Base-by-base conservation (phyloP, 2,888 invertebrate species). In the Euphydryas editha region DNA sequence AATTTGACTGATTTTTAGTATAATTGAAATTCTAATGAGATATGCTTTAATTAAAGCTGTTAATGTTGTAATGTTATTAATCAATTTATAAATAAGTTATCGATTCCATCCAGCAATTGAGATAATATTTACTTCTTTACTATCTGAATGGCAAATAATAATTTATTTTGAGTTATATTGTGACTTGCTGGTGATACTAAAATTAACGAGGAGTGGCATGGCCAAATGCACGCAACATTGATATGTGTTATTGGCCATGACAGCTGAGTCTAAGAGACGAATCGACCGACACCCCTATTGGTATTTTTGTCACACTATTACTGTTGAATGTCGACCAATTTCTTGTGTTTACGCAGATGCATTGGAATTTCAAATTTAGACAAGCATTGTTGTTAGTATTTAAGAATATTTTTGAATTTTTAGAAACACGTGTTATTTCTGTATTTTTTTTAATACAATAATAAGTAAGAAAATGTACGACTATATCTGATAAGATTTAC, bases 211-310 rank as follows among this genome's bases (percentile, higher is more conserved):
- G 85, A 78, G 78, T 84, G 86, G 83, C 85, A 83, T 82, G 81
- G 88, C 86, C 86, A 88, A 88, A 87, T 86, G 87, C 84, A 90
- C 85, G 90, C 85, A 81, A 87, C 91, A 87, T 89, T 89, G 90
- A 88, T 82, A 81, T 79, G 78, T 80, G 86, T 86, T 90, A 91
- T 92, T 90, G 88, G 82, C 85, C 87, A 84, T 88, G 90, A 89
- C 92, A 87, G 82, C 79, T 81, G 76, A 81, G 73, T 70, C 71
- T 73, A 75, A 76, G 81, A 83, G 83, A 81, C 63, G 58, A 18
- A 58, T 51, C 57, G 57, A 24, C 57, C 49, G 57, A 78, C 63
- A 58, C 58, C 63, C 63, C 75, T 74, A 86, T 82, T 80, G 84
- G 82, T 90, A 90, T 91, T 91, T 90, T 85, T 81, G 87, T 86